phyloP scores from a whole-genome alignment of 1,140 invertebrate species.

The Glossosoma conforme region DNA sequence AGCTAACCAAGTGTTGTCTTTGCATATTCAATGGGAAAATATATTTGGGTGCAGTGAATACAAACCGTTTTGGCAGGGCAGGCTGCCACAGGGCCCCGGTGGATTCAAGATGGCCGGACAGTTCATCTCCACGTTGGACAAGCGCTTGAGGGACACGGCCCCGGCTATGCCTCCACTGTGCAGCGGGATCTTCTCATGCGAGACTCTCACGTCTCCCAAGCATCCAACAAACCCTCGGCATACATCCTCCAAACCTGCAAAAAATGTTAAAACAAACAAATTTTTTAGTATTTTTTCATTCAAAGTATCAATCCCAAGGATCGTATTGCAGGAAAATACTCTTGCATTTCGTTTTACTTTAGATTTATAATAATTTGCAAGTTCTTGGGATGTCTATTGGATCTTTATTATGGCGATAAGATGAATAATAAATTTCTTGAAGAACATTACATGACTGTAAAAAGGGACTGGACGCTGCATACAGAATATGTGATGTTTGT shows the following conservation, averaged over 20 bases:
- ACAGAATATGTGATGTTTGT: no score
- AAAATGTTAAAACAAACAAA: not conserved
- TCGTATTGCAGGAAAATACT: not conserved
- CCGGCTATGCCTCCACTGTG: slow-evolving; percentile 67
- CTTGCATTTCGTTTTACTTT: not conserved
- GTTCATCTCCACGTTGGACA: slow-evolving; percentile 71
- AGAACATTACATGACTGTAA: no score
- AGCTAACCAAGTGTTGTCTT: no score
- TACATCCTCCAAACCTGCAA: slow-evolving; percentile 62
- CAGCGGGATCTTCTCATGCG: slow-evolving; percentile 69
- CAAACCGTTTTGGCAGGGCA: slow-evolving; percentile 79
- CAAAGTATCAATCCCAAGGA: not conserved
- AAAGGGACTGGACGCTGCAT: no score
- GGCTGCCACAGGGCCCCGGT: slow-evolving; percentile 75
- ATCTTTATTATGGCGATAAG: no score
- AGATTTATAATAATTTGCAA: no score
- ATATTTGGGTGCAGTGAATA: no score
- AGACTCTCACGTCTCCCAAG: slow-evolving; percentile 82
- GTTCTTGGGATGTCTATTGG: no score
- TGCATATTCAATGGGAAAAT: no score
- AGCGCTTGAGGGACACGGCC: slow-evolving; percentile 57
- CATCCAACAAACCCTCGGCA: slow-evolving; percentile 84
- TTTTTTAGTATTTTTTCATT: not conserved
- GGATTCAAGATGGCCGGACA: slow-evolving; percentile 64
- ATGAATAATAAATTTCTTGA: no score